phyloP scores from a whole-genome alignment of 2,113 vertebrate species.

The Pogona vitticeps region DNA sequence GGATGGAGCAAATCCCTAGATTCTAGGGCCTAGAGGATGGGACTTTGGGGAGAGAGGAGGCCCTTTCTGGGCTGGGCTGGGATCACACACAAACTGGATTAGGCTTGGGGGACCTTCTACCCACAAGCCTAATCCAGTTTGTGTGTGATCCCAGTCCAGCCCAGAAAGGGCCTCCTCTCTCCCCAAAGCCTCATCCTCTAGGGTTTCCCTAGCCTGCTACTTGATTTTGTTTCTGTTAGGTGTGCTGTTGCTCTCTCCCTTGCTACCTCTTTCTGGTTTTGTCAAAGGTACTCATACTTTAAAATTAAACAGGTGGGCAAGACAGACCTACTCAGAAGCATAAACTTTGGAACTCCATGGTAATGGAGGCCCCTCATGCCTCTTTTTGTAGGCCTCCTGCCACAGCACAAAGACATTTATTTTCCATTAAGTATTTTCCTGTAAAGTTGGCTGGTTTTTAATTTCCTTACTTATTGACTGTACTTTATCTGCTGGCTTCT shows the following conservation, averaged over 20 bases:
- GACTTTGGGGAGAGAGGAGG: no score
- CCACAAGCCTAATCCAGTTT: no score
- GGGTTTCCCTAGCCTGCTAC: neutral
- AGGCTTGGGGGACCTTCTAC: no score
- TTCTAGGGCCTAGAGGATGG: no score
- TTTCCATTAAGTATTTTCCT: neutral
- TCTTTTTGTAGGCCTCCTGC: no score
- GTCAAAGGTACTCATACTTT: neutral
- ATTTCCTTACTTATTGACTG: neutral
- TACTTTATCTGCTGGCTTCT: neutral
- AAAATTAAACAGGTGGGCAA: neutral
- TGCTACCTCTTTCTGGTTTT: neutral
- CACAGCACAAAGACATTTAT: neutral
- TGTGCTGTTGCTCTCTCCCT: neutral
- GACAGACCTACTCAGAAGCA: neutral
- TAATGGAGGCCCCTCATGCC: neutral
- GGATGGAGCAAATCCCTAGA: no score
- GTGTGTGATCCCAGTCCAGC: no score
- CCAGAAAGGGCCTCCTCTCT: no score
- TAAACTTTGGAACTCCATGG: neutral
- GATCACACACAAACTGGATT: no score
- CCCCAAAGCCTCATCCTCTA: no score
- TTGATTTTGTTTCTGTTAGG: neutral
- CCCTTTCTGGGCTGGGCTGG: no score
- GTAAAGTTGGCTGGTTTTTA: neutral